phyloP scores from a whole-genome alignment of 1,140 invertebrate species.

The Epicauta chinensis region DNA sequence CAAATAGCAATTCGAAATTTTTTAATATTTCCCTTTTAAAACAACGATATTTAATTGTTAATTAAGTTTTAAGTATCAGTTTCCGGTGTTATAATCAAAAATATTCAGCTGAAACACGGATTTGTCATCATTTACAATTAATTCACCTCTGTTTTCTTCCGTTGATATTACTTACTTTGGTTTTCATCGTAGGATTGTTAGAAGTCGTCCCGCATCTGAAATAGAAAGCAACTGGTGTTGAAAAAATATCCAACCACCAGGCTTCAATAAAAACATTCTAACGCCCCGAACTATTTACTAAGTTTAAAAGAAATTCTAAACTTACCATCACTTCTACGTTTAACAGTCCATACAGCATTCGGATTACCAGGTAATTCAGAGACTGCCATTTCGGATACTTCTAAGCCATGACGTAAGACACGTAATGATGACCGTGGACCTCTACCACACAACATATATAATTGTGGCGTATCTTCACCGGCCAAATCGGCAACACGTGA shows the following conservation, averaged over 20 bases:
- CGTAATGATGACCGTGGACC: slow-evolving; percentile 89
- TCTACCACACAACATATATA: slow-evolving; percentile 93
- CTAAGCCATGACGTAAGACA: slow-evolving; percentile 93
- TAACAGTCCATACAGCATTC: slow-evolving; percentile 99
- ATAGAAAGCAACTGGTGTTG: slow-evolving; percentile 39
- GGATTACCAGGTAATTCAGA: slow-evolving; percentile 98
- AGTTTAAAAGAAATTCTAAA: neutral
- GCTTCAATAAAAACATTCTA: slow-evolving; percentile 24
- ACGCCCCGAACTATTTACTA: neutral
- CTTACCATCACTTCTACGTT: slow-evolving; percentile 90
- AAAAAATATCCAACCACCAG: slow-evolving; percentile 33
- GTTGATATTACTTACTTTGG: slow-evolving; percentile 9
- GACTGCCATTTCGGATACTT: slow-evolving; percentile 99
- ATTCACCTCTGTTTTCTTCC: neutral
- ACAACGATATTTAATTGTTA: neutral
- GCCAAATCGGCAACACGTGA: slow-evolving; percentile 80
- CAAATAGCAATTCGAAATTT: slow-evolving; percentile 19
- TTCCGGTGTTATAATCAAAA: slow-evolving; percentile 32
- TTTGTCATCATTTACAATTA: slow-evolving; percentile 30
- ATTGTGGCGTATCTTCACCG: slow-evolving; percentile 97
- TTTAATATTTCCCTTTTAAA: neutral
- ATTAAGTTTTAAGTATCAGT: slow-evolving; percentile 15
- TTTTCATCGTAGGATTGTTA: neutral
- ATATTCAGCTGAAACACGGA: slow-evolving; percentile 40
- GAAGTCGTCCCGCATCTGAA: slow-evolving; percentile 26